Base-by-base conservation (phyloP, 2,797 vertebrate genomes). In the Trachurus trachurus region DNA sequence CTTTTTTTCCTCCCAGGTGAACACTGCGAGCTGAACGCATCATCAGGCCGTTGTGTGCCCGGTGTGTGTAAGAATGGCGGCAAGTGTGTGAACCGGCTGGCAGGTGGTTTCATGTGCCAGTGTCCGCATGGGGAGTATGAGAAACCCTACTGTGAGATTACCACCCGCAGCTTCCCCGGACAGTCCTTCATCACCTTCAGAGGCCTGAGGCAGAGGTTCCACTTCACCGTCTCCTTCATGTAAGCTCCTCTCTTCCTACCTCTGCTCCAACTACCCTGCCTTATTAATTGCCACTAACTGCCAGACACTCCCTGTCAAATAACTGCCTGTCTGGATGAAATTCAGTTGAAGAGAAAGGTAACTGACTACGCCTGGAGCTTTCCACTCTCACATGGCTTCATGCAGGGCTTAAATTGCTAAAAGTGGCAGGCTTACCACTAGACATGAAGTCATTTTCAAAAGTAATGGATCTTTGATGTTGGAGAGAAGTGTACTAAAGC, bases 101-200 rank as follows among this genome's bases (percentile, higher is more conserved):
- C 97, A 0, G 98, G 98, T 0, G 98, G 98, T 29, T 99, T 99
- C 93, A 96, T 94, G 89, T 99, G 98, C 17, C 93, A 97, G 90
- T 99, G 98, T 73, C 96, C 95, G 0, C 90, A 95, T 0, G 97
- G 96, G 0, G 97, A 96, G 85, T 99, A 93, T 0, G 97, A 99
- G 94, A 95, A 96, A 80, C 98, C 98, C 0, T 99, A 97, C 94
- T 99, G 98, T 0, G 97, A 99, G 94, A 97, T 99, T 96, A 97
- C 97, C 88, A 97, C 98, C 1, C 94, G 98, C 85, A 99, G 96
- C 94, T 99, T 99, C 91, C 98, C 98, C 0, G 96, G 97, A 0
- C 95, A 94, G 87, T 99, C 98, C 82, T 99, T 99, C 74, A 93
- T 99, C 92, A 99, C 98, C 84, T 99, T 99, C 94, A 96, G 97